Conservation (phyloP, 2,113 vertebrate species). For the Odocoileus hemionus region DNA sequence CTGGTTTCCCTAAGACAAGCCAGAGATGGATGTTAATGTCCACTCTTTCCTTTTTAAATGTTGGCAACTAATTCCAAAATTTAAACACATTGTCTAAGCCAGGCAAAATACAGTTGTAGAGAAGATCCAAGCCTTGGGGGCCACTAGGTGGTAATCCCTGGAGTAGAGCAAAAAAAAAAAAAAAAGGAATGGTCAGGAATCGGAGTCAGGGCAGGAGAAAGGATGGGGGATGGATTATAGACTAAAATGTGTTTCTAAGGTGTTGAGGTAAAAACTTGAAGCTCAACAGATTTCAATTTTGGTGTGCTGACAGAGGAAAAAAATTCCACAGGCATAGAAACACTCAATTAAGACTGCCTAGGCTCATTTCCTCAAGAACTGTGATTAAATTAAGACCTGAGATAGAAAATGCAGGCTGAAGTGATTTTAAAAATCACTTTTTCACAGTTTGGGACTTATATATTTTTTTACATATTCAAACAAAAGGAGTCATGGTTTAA, state of each 20-base stretch:
- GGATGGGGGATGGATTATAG: neutral
- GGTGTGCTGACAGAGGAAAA: constrained; percentile 22
- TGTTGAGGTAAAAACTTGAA: neutral
- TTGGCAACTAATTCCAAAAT: neutral
- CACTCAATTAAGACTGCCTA: constrained; percentile 43
- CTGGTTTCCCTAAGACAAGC: neutral
- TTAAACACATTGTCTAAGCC: neutral
- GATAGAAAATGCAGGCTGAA: constrained; percentile 30
- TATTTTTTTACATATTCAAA: constrained; percentile 50
- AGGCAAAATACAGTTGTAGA: neutral
- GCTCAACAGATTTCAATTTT: constrained; percentile 56
- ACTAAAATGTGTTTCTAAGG: neutral
- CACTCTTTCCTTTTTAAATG: neutral
- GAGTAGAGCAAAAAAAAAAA: neutral
- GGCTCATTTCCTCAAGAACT: constrained; percentile 54
- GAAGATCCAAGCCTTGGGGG: neutral
- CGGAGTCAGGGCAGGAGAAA: neutral
- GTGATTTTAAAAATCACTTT: constrained; percentile 61
- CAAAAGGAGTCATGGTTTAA: constrained; percentile 50
- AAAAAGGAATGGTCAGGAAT: neutral
- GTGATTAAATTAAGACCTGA: constrained; percentile 64
- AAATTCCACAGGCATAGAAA: constrained; percentile 27
- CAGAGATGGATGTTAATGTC: neutral
- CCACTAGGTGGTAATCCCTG: neutral
- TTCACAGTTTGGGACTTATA: constrained; percentile 47